phyloP scores from a whole-genome alignment of 2,888 invertebrate species.

The Acleris sparsana region DNA sequence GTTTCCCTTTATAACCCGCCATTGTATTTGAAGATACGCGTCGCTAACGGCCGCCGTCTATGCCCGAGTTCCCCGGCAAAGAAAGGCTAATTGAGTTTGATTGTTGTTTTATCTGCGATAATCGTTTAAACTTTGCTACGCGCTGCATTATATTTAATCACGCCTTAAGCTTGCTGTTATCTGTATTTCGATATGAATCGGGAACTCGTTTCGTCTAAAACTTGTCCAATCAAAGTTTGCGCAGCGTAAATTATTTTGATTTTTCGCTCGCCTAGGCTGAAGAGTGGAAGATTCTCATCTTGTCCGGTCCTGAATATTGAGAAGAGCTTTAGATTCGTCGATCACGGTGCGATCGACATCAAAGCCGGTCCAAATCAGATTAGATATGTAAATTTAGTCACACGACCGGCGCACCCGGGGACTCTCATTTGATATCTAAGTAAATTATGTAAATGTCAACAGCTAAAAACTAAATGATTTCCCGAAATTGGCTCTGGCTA shows the following conservation, averaged over 20 bases:
- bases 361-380: constrained; percentile 33
- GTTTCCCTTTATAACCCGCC: constrained; percentile 51
- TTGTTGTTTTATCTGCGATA: constrained; percentile 31
- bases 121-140: constrained; percentile 24
- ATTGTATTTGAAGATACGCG: constrained; percentile 55
- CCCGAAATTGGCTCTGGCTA: constrained; percentile 10
- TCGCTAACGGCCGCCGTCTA: constrained; percentile 41
- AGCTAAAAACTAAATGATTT: constrained; percentile 33
- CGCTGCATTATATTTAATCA: constrained; percentile 30
- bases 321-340: constrained; percentile 34
- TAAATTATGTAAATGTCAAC: constrained; percentile 33
- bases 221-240: constrained; percentile 32
- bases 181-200: too few species aligned
- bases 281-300: constrained; percentile 12
- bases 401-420: constrained; percentile 14
- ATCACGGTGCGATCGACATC: constrained; percentile 28
- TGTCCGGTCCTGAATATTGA: constrained; percentile 32
- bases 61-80: constrained; percentile 14
- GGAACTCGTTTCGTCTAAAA: neutral
- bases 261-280: constrained; percentile 5
- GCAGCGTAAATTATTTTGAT: constrained; percentile 21
- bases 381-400: constrained; percentile 33
- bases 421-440: constrained; percentile 18
- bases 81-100: constrained; percentile 36
- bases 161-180: neutral